Evolutionary conservation across 1,140 invertebrate species (phyloP).

Genomic region (Akabosia matsudoensis): DNA sequence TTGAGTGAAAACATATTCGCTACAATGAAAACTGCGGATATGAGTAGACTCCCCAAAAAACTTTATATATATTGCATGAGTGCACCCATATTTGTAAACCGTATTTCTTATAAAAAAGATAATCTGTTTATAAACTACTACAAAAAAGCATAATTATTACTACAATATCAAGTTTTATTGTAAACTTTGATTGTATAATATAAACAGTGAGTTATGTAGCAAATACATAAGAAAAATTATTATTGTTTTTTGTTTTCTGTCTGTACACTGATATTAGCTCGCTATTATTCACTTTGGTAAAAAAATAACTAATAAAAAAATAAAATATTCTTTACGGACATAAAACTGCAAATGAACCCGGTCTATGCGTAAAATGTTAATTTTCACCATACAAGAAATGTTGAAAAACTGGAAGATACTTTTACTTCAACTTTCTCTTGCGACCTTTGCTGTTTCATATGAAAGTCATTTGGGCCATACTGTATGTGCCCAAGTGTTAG

Average conservation of each 20-base stretch:
- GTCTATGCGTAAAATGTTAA: too few species aligned
- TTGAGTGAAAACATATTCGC: too few species aligned
- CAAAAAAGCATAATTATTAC: too few species aligned
- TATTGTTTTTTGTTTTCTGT: neutral
- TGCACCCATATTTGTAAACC: neutral
- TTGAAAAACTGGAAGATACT: too few species aligned
- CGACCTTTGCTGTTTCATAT: too few species aligned
- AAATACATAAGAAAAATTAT: neutral
- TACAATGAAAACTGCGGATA: too few species aligned
- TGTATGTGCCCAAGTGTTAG: too few species aligned
- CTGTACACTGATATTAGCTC: conserved; percentile 23
- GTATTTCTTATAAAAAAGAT: neutral
- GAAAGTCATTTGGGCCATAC: too few species aligned
- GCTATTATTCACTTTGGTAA: conserved; percentile 24
- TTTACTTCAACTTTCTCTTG: too few species aligned
- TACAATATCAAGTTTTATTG: neutral
- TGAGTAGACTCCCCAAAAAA: too few species aligned
- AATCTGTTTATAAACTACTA: conserved; percentile 8
- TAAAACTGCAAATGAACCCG: neutral
- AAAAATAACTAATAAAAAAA: conserved; percentile 10
- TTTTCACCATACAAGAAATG: too few species aligned
- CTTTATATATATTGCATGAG: neutral
- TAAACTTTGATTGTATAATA: neutral
- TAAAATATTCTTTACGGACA: conserved; percentile 14
- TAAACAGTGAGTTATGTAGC: neutral